phyloP scores from a whole-genome alignment of 1,140 invertebrate genomes.

The Drosophila obscura region DNA sequence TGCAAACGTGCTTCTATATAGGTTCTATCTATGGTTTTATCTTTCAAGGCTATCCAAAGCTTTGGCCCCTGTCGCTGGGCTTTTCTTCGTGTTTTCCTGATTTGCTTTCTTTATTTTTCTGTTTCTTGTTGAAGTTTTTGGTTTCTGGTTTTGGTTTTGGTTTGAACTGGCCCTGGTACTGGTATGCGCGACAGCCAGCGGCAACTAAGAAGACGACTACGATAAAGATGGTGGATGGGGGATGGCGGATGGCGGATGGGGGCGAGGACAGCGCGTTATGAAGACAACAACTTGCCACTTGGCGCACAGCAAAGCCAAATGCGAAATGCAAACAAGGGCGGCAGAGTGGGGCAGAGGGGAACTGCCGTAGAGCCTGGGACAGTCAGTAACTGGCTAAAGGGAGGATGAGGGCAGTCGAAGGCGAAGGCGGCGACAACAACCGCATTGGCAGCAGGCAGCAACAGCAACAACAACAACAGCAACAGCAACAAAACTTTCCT shows the following conservation, averaged over 20 bases:
- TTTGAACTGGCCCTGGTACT: conserved; percentile 25
- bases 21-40: too few relatives aligned
- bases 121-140: conserved; percentile 31
- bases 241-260: background rate
- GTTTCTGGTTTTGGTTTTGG: conserved; percentile 16
- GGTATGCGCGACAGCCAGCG: conserved; percentile 39
- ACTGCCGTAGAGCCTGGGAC: background rate
- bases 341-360: background rate
- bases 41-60: too few relatives aligned
- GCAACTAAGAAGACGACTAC: conserved; percentile 30
- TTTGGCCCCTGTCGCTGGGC: too few relatives aligned
- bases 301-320: conserved; percentile 56
- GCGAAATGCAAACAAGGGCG: conserved; percentile 68
- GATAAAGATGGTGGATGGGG: background rate
- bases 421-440: conserved; percentile 47
- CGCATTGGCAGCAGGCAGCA: conserved; percentile 42
- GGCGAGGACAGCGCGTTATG: conserved; percentile 48
- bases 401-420: conserved; percentile 21
- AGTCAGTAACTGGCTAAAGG: background rate
- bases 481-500: conserved; percentile 62
- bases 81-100: background rate
- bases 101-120: background rate
- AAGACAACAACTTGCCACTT: conserved; percentile 58
- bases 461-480: conserved; percentile 31
- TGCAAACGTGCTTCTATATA: too few relatives aligned